Conservation (phyloP, 2,113 vertebrate species). For the Salvelinus alpinus region DNA sequence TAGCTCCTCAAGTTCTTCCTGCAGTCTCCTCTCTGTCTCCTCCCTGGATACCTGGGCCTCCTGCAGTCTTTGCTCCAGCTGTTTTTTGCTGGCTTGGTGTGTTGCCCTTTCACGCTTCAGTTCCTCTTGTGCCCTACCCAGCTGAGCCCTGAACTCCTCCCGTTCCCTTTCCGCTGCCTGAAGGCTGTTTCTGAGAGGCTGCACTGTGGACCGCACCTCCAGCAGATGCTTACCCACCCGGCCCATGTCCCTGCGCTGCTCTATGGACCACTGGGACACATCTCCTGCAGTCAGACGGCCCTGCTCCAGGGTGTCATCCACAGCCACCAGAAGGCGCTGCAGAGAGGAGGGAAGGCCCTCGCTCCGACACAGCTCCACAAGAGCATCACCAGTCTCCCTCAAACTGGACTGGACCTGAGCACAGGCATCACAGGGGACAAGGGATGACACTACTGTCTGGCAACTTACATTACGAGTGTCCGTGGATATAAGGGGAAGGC, state of each 20-base stretch:
- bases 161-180: conserved; percentile 63
- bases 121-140: conserved; percentile 56
- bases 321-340: conserved; percentile 71
- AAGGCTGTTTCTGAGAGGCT: conserved; percentile 74
- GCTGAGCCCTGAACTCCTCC: conserved; percentile 61
- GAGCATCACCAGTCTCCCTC: conserved; percentile 70
- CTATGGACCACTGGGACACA: conserved; percentile 79
- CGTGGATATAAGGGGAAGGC: neutral
- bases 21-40: conserved; percentile 62
- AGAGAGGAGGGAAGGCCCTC: conserved; percentile 88
- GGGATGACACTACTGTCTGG: conserved; percentile 69
- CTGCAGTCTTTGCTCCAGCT: conserved; percentile 66
- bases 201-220: conserved; percentile 73
- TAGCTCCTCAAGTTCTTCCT: conserved; percentile 71
- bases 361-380: conserved; percentile 78
- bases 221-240: conserved; percentile 81
- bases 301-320: conserved; percentile 68
- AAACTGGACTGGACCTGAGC: conserved; percentile 73
- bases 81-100: conserved; percentile 58
- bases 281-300: conserved; percentile 77
- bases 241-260: conserved; percentile 83
- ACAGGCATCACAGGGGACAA: conserved; percentile 79
- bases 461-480: conserved; percentile 54
- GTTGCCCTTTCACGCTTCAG: conserved; percentile 66
- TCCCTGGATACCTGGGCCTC: conserved; percentile 56